A percentile compares a stretch with the other conserved stretches of the same genome.
Conservation (phyloP, 2,797 vertebrate species). For the Catostomus latipinnis region DNA sequence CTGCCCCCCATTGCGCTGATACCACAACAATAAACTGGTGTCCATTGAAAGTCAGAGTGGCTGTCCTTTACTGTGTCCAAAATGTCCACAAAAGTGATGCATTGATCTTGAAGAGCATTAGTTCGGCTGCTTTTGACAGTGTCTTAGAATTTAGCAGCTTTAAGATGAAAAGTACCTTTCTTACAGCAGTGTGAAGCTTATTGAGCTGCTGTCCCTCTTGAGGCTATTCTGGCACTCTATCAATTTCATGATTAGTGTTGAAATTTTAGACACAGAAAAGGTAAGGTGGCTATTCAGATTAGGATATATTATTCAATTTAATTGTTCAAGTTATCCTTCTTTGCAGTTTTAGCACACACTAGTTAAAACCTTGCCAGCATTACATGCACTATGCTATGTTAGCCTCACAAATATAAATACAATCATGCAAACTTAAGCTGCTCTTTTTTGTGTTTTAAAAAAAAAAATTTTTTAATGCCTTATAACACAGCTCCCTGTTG, state of each 20-base stretch:
- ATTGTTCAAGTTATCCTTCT: constrained; percentile 13
- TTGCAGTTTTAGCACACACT: background rate
- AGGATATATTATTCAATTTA: constrained; percentile 25
- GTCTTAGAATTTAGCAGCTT: constrained; percentile 51
- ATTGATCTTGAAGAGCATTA: constrained; percentile 64
- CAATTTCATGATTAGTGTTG: constrained; percentile 54
- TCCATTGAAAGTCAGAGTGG: constrained; percentile 61
- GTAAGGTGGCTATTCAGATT: constrained; percentile 44
- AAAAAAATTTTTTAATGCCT: background rate
- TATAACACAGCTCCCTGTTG: constrained; percentile 23
- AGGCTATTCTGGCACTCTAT: constrained; percentile 53
- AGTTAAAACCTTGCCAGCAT: background rate
- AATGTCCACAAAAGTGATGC: constrained; percentile 56
- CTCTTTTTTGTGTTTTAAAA: background rate
- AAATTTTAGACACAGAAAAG: constrained; percentile 48
- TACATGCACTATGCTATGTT: background rate
- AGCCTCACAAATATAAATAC: background rate
- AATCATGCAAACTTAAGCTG: background rate
- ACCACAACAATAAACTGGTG: constrained; percentile 61
- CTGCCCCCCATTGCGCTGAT: constrained; percentile 62
- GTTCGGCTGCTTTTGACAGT: constrained; percentile 51
- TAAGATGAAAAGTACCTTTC: constrained; percentile 55
- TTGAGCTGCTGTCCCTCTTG: constrained; percentile 55
- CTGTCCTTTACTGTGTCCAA: constrained; percentile 52
- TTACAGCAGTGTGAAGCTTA: constrained; percentile 37